Evolutionary conservation across 2,888 invertebrate species (phyloP).

Genomic region (Thyatira batis): DNA sequence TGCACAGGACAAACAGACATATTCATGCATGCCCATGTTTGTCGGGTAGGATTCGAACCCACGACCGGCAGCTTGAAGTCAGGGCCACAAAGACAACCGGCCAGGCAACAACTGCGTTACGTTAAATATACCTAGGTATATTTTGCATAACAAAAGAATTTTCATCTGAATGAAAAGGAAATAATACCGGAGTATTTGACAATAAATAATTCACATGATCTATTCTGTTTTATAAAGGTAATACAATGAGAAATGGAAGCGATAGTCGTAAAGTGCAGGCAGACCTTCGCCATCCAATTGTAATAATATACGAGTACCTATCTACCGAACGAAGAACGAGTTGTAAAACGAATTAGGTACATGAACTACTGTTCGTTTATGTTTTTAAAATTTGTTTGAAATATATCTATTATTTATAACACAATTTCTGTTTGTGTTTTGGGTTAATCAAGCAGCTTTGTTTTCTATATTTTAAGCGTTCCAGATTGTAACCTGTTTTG

Average conservation of each 20-base stretch:
- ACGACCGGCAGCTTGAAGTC: too few relatives aligned
- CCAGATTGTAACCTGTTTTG: too few relatives aligned
- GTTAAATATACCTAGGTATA: not conserved
- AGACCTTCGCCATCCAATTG: slow-evolving; percentile 32
- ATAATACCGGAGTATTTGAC: not conserved
- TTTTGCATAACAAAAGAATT: not conserved
- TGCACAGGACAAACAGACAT: too few relatives aligned
- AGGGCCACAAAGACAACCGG: too few relatives aligned
- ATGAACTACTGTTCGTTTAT: slow-evolving; percentile 19
- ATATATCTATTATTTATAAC: slow-evolving; percentile 4
- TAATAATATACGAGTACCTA: too few relatives aligned
- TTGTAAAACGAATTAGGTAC: slow-evolving; percentile 23
- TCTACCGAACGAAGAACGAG: slow-evolving; percentile 11
- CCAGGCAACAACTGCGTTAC: too few relatives aligned
- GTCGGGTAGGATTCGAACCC: too few relatives aligned
- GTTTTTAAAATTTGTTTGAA: slow-evolving; percentile 16
- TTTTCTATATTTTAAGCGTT: too few relatives aligned
- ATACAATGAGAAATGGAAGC: slow-evolving; percentile 14
- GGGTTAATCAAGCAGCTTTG: too few relatives aligned
- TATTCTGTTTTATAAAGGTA: slow-evolving; percentile 1
- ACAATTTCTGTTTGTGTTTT: slow-evolving; percentile 11
- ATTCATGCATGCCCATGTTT: too few relatives aligned
- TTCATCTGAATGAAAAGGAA: too few relatives aligned
- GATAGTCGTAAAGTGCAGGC: slow-evolving; percentile 31
- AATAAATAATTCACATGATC: not conserved